A percentile compares a stretch with the other conserved stretches of the same genome.
Evolutionary conservation across 2,113 vertebrate genomes (phyloP).

Genomic region (Heliornis fulica): DNA sequence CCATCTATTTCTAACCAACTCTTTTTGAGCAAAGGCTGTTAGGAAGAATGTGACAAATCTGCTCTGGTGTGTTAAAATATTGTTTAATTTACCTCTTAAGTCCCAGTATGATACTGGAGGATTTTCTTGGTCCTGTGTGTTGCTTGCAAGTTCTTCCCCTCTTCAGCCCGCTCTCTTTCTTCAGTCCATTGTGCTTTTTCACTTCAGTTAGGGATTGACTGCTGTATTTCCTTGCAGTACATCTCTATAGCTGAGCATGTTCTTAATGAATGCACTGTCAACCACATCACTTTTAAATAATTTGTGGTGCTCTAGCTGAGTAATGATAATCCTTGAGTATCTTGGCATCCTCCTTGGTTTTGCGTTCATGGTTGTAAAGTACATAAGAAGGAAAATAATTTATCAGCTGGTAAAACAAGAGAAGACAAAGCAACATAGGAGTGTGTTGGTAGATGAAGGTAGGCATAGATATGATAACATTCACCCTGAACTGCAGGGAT

Average conservation of each 20-base stretch:
- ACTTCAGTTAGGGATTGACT: background rate
- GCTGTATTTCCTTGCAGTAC: background rate
- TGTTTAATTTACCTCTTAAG: background rate
- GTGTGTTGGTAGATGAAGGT: background rate
- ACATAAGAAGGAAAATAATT: background rate
- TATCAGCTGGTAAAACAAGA: background rate
- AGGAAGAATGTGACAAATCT: background rate
- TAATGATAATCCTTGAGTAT: background rate
- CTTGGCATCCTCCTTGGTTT: background rate
- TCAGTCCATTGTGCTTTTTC: background rate
- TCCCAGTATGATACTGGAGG: background rate
- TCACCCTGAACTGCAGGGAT: background rate
- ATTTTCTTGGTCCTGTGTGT: background rate
- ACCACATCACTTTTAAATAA: background rate
- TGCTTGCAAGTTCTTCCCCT: background rate
- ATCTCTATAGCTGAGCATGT: background rate
- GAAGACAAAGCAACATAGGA: background rate
- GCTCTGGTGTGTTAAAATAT: background rate
- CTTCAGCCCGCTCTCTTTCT: fast-evolving
- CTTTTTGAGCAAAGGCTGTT: background rate
- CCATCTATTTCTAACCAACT: background rate
- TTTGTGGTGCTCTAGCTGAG: background rate
- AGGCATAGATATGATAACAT: background rate
- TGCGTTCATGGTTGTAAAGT: background rate
- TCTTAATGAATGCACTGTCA: background rate